Evolutionary conservation across 2,888 invertebrate species (phyloP).

Genomic region (Panopea generosa): DNA sequence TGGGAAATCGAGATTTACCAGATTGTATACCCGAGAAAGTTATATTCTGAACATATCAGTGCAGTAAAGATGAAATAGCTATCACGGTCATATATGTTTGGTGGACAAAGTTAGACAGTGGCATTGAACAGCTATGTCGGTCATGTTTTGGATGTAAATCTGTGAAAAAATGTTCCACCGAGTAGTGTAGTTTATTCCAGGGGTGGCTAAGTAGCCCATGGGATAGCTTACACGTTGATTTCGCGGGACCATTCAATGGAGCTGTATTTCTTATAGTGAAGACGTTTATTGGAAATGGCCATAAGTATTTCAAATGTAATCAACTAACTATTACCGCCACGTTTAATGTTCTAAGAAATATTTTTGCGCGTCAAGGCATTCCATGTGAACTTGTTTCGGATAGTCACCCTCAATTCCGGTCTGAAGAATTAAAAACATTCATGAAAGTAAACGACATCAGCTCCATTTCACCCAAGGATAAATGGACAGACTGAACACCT

Average conservation of each 20-base stretch:
- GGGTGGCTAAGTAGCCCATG: slow-evolving; percentile 73
- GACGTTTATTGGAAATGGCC: slow-evolving; percentile 85
- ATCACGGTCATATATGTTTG: slow-evolving; percentile 72
- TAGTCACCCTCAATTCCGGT: slow-evolving; percentile 55
- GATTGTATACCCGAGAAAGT: slow-evolving; percentile 31
- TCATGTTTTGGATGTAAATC: not conserved
- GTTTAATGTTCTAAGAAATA: slow-evolving; percentile 33
- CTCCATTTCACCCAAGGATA: slow-evolving; percentile 23
- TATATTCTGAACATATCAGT: slow-evolving; percentile 72
- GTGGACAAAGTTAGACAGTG: slow-evolving; percentile 67
- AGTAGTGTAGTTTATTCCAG: slow-evolving; percentile 69
- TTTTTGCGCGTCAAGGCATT: slow-evolving; percentile 55
- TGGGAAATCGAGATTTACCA: slow-evolving; percentile 53
- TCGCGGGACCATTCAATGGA: slow-evolving; percentile 74
- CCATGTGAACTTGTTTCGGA: slow-evolving; percentile 14
- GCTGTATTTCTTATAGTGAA: slow-evolving; percentile 81
- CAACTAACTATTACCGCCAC: slow-evolving; percentile 26
- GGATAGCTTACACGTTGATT: slow-evolving; percentile 81
- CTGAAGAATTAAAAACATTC: slow-evolving; percentile 46
- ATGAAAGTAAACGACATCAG: slow-evolving; percentile 29
- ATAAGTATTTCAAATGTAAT: slow-evolving; percentile 73
- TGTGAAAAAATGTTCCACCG: slow-evolving; percentile 49
- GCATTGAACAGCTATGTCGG: slow-evolving; percentile 64
- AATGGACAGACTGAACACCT: slow-evolving; percentile 9
- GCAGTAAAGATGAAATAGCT: slow-evolving; percentile 71